Conservation (phyloP, 2,113 vertebrate species). For the Neomonachus schauinslandi region DNA sequence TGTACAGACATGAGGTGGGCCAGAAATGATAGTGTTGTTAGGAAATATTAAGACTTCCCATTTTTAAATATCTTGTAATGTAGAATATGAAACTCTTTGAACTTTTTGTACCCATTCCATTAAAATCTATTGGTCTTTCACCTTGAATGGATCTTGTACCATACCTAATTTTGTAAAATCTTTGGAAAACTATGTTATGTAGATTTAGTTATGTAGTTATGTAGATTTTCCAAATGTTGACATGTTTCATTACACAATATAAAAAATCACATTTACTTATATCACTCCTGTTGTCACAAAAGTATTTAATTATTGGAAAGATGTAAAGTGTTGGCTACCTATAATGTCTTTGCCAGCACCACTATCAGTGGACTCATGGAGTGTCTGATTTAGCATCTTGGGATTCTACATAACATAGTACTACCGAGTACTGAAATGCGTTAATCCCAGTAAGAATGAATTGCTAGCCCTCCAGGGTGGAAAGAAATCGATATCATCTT, state of each 20-base stretch:
- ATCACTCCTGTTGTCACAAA: not conserved
- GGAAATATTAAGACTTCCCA: not conserved
- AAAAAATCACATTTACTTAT: not conserved
- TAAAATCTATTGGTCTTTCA: not conserved
- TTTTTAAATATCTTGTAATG: not conserved
- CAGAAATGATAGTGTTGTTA: not conserved
- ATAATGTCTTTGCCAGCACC: not conserved
- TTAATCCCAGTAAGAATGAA: not conserved
- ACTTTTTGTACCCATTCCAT: not conserved
- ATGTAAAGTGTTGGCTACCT: not conserved
- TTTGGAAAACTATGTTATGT: not conserved
- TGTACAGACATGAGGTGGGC: not conserved
- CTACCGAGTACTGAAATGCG: not conserved
- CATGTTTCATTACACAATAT: not conserved
- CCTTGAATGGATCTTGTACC: not conserved
- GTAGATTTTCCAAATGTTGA: not conserved
- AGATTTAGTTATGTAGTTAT: not conserved
- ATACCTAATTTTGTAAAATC: not conserved
- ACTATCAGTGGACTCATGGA: not conserved
- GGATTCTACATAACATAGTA: not conserved
- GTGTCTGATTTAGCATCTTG: not conserved
- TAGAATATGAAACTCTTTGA: not conserved
- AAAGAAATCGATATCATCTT: not conserved
- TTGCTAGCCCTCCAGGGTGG: not conserved
- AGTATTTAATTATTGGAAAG: not conserved